Evolutionary conservation across 92 coral and sea anemone species (phyloP), one percentile per base, ranked within the genome.

Genomic region (Epizoanthus illoricatus): DNA sequence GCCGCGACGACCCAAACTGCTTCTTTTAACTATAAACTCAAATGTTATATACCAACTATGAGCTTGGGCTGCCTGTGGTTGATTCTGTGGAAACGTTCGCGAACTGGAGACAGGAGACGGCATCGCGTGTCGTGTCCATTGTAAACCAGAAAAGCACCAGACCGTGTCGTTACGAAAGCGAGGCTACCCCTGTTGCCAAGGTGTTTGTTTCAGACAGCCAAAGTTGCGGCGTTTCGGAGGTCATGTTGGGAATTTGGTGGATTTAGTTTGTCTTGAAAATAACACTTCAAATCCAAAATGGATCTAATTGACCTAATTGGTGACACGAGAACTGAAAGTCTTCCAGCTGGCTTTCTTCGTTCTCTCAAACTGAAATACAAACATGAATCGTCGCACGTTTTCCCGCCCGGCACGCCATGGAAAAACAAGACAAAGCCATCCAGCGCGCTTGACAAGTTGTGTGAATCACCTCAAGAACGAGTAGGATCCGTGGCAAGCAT

Each of bases 311-410:
- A 96, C 83, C 85, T 94, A 62, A 93, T 96, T 49, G 99, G 96
- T 2, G 98, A 96, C 88, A 85, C 99, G 3, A 67, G 94, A 65
- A 96, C 99, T 42, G 99, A 96, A 21, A 91, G 98, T 69, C 86
- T 96, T 7, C 99, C 99, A 4, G 86, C 99, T 55, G 99, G 99
- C 8, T 96, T 96, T 87, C 85, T 96, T 11, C 90, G 91, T 49
- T 93, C 98, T 68, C 92, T 96, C 9, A 96, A 96, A 83, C 83
- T 93, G 80, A 96, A 96, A 83, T 96, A 93, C 85, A 91, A 90
- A 83, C 99, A 96, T 75, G 99, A 94, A 52, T 85, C 94, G 4
- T 93, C 98, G 17, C 94, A 86, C 16, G 97, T 96, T 39, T 96
- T 96, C 81, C 98, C 99, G 15, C 90, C 95, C 5, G 94, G 90